phyloP scores from a whole-genome alignment of 2,113 vertebrate genomes.

The Cisticola juncidis region DNA sequence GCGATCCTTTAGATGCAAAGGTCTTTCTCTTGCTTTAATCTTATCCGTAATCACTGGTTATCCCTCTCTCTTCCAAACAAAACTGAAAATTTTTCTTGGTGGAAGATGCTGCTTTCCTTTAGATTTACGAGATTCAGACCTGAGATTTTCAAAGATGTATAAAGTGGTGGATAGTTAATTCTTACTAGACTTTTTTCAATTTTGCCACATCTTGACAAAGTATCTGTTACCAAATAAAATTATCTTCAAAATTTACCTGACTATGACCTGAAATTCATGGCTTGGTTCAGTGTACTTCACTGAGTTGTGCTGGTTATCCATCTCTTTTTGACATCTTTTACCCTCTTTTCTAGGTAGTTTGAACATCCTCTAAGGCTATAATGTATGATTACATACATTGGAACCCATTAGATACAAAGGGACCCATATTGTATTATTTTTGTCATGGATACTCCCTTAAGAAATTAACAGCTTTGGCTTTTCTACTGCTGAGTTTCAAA shows the following conservation, averaged over 20 bases:
- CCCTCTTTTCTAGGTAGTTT: background rate
- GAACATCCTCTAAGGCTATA: background rate
- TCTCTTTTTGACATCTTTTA: background rate
- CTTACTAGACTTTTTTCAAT: background rate
- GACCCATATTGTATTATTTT: background rate
- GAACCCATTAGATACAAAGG: background rate
- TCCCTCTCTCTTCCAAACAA: background rate
- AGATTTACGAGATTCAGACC: background rate
- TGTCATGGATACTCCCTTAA: background rate
- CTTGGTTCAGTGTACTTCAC: background rate
- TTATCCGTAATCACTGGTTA: background rate
- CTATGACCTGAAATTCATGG: background rate
- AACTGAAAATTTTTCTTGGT: background rate
- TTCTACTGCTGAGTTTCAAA: background rate
- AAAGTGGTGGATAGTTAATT: background rate
- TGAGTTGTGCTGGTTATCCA: background rate
- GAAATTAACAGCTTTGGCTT: background rate
- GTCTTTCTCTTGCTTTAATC: background rate
- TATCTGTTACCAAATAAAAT: background rate
- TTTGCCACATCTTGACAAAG: background rate
- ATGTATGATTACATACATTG: background rate
- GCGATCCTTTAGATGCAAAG: background rate
- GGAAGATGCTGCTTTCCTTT: background rate
- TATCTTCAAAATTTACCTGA: background rate
- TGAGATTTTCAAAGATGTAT: background rate